Conservation (phyloP, 2,888 invertebrate genomes). For the Tenthredo mesomela region DNA sequence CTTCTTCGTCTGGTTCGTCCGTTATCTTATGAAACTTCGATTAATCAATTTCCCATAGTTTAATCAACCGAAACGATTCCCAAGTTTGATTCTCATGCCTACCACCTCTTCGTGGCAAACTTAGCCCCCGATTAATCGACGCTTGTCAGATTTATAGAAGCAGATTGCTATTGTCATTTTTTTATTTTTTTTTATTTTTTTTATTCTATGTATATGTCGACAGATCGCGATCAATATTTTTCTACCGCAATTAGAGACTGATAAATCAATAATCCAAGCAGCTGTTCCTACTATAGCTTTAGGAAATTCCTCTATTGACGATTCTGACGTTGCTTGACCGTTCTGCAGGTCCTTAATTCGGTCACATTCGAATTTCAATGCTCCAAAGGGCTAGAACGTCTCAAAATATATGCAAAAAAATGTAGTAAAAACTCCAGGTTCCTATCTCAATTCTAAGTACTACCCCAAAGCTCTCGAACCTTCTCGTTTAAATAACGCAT, state of each 20-base stretch:
- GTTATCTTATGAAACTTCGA: conserved; percentile 33
- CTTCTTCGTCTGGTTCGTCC: neutral
- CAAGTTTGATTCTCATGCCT: conserved; percentile 17
- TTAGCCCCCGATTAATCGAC: neutral
- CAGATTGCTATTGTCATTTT: neutral
- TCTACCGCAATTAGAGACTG: neutral
- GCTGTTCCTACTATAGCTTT: neutral
- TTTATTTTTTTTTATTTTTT: neutral
- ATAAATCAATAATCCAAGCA: neutral
- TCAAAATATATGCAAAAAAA: neutral
- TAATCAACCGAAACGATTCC: conserved; percentile 26
- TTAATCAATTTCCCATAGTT: conserved; percentile 39
- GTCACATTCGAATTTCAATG: neutral
- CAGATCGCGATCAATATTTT: neutral
- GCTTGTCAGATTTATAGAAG: conserved; percentile 5
- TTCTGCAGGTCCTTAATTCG: too few species aligned
- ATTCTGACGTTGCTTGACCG: too few species aligned
- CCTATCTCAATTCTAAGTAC: too few species aligned
- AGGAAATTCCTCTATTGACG: too few species aligned
- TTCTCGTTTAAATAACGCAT: too few species aligned
- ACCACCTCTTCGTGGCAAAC: neutral
- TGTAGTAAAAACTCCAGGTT: too few species aligned
- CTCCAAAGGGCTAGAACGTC: neutral
- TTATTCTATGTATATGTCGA: too few species aligned
- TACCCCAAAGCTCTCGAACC: too few species aligned